Base-by-base conservation (phyloP, 2,797 vertebrate genomes). In the Lophura swinhoii region DNA sequence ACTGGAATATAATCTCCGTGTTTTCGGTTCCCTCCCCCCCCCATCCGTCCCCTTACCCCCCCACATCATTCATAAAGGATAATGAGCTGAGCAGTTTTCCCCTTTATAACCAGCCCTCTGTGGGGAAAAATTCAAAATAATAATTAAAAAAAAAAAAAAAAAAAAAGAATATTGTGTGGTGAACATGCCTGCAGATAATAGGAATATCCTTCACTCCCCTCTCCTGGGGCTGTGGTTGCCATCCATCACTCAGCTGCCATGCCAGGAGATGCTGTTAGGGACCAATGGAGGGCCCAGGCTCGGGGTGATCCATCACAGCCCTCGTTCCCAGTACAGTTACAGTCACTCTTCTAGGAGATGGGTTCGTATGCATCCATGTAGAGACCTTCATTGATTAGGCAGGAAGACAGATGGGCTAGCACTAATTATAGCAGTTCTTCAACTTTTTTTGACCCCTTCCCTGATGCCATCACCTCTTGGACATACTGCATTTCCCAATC, bases 1-100 rank as follows among this genome's bases (percentile, higher is more conserved):
- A 93, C 94, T 97, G 96, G 95, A 97, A 97, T 97, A 96, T 95
- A 97, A 97, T 96, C 93, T 95, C 93, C 79, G 56, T 96, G 95
- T 96, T 97, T 97, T 97, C 68, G 35, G 87, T 92, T 95, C 96
- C 95, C 85, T n/a, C n/a, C n/a, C n/a, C n/a, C n/a, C n/a, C n/a
- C n/a, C n/a, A n/a, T n/a, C n/a, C n/a, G n/a, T n/a, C n/a, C n/a
- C n/a, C n/a, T n/a, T n/a, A n/a, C n/a, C 96, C 95, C 85, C 86
- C 74, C 80, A 93, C 97, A 97, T 97, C 95, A 93, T 96, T 97
- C 96, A 91, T 97, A 97, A 98, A 96, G 93, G 92, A 97, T 98
- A 98, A 98, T 97, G 96, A 98, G 90, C 95, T 49, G 68, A 97
- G 96, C 81, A 91, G 73, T 96, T 96, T 96, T 79, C 80, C 93